A percentile compares a stretch with the other conserved stretches of the same genome.
Evolutionary conservation across 2,888 invertebrate genomes (phyloP).

Genomic region (Neuroscelio doddi): DNA sequence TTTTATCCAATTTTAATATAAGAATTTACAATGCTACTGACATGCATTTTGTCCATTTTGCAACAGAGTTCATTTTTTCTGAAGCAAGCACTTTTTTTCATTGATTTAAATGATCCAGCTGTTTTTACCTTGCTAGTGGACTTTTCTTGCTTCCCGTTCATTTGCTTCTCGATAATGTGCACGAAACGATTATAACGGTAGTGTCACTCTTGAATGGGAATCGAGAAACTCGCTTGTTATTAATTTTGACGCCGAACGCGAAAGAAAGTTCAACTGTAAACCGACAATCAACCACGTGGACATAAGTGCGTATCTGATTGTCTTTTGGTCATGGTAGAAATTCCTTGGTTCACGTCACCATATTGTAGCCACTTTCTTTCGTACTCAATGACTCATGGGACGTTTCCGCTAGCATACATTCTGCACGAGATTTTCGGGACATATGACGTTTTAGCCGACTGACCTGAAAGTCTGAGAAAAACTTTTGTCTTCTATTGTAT

Average conservation of each 20-base stretch:
- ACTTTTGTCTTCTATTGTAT: too few species aligned
- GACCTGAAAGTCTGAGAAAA: constrained; percentile 47
- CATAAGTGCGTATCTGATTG: not conserved
- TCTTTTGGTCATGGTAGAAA: constrained; percentile 12
- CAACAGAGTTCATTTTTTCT: too few species aligned
- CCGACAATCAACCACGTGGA: not conserved
- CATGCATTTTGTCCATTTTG: too few species aligned
- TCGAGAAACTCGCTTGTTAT: not conserved
- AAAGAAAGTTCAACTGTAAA: constrained; percentile 9
- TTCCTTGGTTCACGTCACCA: constrained; percentile 2
- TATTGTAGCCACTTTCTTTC: constrained; percentile 47
- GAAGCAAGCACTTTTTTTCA: too few species aligned
- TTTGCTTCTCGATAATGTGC: not conserved
- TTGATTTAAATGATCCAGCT: not conserved
- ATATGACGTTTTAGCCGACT: constrained; percentile 50
- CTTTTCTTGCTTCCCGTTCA: constrained; percentile 2
- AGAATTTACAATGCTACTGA: too few species aligned
- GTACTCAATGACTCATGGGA: constrained; percentile 51
- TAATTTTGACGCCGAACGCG: constrained; percentile 1
- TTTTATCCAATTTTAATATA: too few species aligned
- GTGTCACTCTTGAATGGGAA: constrained; percentile 4
- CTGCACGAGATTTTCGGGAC: constrained; percentile 32
- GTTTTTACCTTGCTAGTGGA: not conserved
- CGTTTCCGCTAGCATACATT: constrained; percentile 61
- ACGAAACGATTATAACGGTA: constrained; percentile 11